These are phyloP conservation scores for Protaetia brevitarsis DNA, from an alignment of 1,140 invertebrate genomes.

Conservation along the genomic window DNA sequence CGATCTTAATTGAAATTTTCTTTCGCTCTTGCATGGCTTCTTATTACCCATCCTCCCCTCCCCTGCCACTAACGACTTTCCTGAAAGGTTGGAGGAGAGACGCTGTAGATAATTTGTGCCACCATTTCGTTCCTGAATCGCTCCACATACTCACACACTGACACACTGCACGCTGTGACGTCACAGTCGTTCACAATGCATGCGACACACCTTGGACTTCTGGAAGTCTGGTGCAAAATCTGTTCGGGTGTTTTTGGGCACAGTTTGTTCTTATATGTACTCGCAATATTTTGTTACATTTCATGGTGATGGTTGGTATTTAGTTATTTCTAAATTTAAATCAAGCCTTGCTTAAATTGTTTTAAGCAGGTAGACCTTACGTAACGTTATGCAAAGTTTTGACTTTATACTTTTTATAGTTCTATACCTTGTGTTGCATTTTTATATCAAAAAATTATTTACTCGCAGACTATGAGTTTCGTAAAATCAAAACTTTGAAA, in stretches of 20 bases:
- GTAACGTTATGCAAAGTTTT: no score
- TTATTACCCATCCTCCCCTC: conserved; percentile 29
- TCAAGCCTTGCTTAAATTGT: no score
- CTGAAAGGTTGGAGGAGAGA: conserved; percentile 50
- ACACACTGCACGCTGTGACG: conserved; percentile 10
- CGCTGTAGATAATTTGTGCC: conserved; percentile 39
- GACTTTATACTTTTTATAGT: no score
- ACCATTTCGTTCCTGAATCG: neutral
- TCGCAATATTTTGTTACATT: no score
- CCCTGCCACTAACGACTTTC: conserved; percentile 43
- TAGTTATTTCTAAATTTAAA: no score
- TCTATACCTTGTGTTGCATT: no score
- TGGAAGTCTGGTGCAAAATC: neutral
- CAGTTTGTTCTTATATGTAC: neutral
- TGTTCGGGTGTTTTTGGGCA: neutral
- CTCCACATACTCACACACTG: conserved; percentile 16
- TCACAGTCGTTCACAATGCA: neutral
- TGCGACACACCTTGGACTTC: neutral
- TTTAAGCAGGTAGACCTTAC: no score
- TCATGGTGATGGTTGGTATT: no score
- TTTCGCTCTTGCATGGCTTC: neutral
- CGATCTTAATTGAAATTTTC: no score
- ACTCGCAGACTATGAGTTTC: no score
- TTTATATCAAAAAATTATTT: no score
- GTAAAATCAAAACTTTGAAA: no score